Conservation (phyloP, 2,797 vertebrate species). For the Macropodus opercularis region DNA sequence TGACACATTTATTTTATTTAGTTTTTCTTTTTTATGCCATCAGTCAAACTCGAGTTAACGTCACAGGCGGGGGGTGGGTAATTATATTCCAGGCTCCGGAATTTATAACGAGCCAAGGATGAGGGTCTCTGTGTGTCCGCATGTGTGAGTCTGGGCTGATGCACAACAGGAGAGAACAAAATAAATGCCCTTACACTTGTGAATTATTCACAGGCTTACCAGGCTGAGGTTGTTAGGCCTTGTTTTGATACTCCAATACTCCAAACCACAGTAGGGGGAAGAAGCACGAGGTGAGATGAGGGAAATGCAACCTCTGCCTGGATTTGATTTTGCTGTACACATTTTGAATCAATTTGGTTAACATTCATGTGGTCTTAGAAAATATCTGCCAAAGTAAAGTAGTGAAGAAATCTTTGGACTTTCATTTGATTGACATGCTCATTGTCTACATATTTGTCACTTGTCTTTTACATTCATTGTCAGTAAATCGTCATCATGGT, state of each 20-base stretch:
- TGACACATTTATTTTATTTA: background rate
- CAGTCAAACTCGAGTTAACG: conserved; percentile 40
- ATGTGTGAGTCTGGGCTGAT: conserved; percentile 10
- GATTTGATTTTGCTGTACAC: background rate
- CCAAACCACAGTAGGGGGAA: conserved; percentile 36
- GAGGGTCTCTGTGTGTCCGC: background rate
- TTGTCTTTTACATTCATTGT: too few species aligned
- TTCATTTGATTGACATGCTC: too few species aligned
- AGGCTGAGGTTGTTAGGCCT: conserved; percentile 40
- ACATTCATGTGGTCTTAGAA: background rate
- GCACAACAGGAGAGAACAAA: conserved; percentile 32
- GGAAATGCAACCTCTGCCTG: background rate
- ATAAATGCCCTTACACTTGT: conserved; percentile 37
- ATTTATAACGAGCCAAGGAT: conserved; percentile 19
- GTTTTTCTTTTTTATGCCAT: conserved; percentile 4
- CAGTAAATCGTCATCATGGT: too few species aligned
- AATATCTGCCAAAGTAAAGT: background rate
- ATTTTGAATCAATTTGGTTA: background rate
- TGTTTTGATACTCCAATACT: conserved; percentile 48
- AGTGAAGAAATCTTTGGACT: too few species aligned
- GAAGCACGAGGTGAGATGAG: conserved; percentile 5
- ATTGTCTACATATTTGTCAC: too few species aligned
- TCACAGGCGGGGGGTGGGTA: conserved; percentile 16
- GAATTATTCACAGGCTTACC: conserved; percentile 58
- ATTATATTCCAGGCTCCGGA: conserved; percentile 24